Evolutionary conservation across 2,113 vertebrate genomes (phyloP), one percentile per base, ranked within the genome.

Genomic region (Agelaius tricolor): DNA sequence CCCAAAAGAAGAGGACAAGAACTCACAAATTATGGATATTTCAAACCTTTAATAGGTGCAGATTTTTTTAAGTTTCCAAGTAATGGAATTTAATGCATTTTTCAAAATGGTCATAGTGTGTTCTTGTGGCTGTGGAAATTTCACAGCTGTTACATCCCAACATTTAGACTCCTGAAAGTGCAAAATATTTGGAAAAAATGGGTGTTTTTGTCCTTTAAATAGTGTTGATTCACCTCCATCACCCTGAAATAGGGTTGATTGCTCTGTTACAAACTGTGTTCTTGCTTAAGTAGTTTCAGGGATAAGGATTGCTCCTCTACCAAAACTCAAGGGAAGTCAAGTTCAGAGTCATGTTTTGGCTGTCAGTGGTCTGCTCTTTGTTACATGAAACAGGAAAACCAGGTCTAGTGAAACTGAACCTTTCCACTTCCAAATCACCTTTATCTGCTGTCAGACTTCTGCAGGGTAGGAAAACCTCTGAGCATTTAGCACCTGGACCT

Each of bases 21-120:
- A 37, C 20, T 63, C 22, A 3, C 0, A 3, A 22, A 30, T 55
- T 10, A 37, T 8, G 1, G 44, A 5, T 44, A 4, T 86, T 72
- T 72, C 20, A 49, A 19, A 15, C 35, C 27, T 83, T 1, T 68
- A 47, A 2, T 6, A 27, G 23, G 9, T 63, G 33, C 49, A 83
- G 30, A 17, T 51, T 15, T 73, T 65, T 80, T 51, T 4, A 8
- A 17, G 8, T 49, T 35, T 52, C 18, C 49, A n/a, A 77, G 27
- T 27, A 10, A 9, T 13, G 19, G 58, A 8, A 37, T 71, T 54
- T 74, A 44, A 35, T 62, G 6, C 3, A 2, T 52, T 74, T 87
- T 78, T 41, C 6, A 0, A 13, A 19, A 44, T 33, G 19, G 5
- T 78, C 18, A 8, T 4, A 31, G 35, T 28, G 20, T 10, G 2